Conservation (phyloP, 2,888 invertebrate genomes). For the Drosophila neonasuta region DNA sequence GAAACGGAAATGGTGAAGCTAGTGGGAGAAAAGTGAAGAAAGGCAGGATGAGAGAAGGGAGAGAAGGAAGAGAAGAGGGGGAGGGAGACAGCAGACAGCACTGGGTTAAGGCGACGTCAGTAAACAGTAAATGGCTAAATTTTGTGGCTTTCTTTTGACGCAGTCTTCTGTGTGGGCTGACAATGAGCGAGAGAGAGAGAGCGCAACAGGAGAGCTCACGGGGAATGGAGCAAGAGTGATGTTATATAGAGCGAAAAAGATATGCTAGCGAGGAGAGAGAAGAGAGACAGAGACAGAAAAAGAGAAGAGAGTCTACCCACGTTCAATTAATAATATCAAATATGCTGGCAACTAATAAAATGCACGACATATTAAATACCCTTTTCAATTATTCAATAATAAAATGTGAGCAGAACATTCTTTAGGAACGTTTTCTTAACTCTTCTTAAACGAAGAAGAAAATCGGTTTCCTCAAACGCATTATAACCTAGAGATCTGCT, state of each 20-base stretch:
- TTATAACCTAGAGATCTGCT: too few relatives aligned
- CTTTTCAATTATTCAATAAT: too few relatives aligned
- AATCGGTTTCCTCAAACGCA: too few relatives aligned
- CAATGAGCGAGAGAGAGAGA: conserved; percentile 11
- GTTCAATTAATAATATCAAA: conserved; percentile 49
- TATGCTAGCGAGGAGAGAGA: neutral
- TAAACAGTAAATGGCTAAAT: conserved; percentile 63
- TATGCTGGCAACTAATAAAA: neutral
- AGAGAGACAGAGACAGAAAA: too few relatives aligned
- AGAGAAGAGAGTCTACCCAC: conserved; percentile 42
- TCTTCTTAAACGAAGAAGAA: too few relatives aligned
- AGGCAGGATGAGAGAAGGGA: neutral
- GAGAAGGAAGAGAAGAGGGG: neutral
- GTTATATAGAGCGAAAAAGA: conserved; percentile 3
- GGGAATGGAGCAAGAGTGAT: neutral
- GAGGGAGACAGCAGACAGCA: neutral
- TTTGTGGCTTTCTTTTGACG: conserved; percentile 72
- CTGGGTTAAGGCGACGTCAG: conserved; percentile 49
- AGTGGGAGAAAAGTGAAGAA: conserved; percentile 8
- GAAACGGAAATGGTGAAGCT: conserved; percentile 8
- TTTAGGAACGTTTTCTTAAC: too few relatives aligned
- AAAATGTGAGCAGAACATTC: too few relatives aligned
- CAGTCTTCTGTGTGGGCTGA: conserved; percentile 41
- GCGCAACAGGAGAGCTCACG: neutral
- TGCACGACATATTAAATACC: neutral